Percentiles rank a stretch among this genome's conserved stretches.
Evolutionary conservation across 2,888 invertebrate species (phyloP).

Genomic region (Spodoptera littoralis): DNA sequence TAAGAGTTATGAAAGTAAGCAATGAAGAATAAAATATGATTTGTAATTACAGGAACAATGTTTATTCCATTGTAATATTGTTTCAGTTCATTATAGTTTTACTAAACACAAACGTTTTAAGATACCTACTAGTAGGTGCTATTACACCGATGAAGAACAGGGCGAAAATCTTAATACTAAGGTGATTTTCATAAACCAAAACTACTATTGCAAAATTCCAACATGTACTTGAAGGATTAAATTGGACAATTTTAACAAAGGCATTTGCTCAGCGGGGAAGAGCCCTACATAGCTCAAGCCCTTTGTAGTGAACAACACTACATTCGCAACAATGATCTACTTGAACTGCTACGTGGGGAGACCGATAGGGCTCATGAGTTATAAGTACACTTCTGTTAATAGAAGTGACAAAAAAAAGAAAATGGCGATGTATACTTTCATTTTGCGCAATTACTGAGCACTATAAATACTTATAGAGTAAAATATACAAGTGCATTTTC

Average conservation of each 20-base stretch:
- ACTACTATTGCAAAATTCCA: conserved; percentile 3
- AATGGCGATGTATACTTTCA: conserved; percentile 16
- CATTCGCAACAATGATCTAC: conserved; percentile 70
- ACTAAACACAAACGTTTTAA: too few species aligned
- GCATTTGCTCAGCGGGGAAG: conserved; percentile 35
- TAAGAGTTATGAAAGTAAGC: too few species aligned
- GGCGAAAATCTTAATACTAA: too few species aligned
- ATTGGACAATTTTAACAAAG: conserved; percentile 37
- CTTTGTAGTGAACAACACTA: conserved; percentile 65
- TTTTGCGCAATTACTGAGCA: background rate
- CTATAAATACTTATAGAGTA: background rate
- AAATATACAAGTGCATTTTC: too few species aligned
- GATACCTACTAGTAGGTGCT: too few species aligned
- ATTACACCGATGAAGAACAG: too few species aligned
- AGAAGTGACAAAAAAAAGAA: conserved; percentile 31
- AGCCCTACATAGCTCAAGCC: conserved; percentile 26
- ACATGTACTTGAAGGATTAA: conserved; percentile 7
- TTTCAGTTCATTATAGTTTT: too few species aligned
- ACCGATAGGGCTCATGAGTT: conserved; percentile 51
- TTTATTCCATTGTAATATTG: too few species aligned
- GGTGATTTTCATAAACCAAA: background rate
- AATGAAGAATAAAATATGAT: too few species aligned
- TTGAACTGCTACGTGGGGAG: conserved; percentile 57
- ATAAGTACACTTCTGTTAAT: conserved; percentile 55
- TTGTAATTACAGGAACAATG: too few species aligned